These are phyloP conservation scores for Carettochelys insculpta DNA, from an alignment of 2,113 vertebrate species.

Conservation along the genomic window DNA sequence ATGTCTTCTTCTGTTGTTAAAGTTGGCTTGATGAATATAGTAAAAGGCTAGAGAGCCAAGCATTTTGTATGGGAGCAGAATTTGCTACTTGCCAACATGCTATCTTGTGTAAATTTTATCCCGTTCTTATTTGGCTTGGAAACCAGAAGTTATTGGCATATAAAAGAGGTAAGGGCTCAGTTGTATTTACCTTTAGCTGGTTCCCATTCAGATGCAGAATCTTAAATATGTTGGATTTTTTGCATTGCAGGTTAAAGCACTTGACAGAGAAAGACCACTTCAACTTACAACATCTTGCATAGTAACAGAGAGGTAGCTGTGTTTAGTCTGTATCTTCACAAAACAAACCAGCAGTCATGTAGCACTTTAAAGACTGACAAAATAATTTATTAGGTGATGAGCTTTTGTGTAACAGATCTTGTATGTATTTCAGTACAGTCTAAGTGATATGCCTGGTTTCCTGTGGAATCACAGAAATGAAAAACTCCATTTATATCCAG, in stretches of 20 bases:
- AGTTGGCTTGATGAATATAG: background rate
- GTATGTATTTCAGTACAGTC: background rate
- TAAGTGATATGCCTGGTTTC: fast-evolving
- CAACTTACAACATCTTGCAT: no score
- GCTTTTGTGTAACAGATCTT: no score
- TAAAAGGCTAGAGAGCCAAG: background rate
- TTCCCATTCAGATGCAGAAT: background rate
- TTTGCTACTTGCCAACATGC: background rate
- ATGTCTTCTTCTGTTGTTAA: background rate
- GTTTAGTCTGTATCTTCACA: no score
- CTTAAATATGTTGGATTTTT: fast-evolving
- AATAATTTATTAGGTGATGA: no score
- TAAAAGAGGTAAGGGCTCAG: background rate
- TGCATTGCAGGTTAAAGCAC: background rate
- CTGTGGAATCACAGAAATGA: background rate
- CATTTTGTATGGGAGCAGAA: background rate
- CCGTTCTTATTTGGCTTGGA: background rate
- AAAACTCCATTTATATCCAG: background rate
- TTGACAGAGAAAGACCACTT: no score
- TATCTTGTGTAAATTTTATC: background rate
- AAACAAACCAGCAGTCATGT: no score
- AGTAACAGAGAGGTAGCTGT: no score
- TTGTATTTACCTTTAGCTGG: fast-evolving
- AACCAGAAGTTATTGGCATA: background rate
- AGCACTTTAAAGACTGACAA: no score